phyloP scores from a whole-genome alignment of 2,113 vertebrate genomes.

The Anthoscopus minutus region DNA sequence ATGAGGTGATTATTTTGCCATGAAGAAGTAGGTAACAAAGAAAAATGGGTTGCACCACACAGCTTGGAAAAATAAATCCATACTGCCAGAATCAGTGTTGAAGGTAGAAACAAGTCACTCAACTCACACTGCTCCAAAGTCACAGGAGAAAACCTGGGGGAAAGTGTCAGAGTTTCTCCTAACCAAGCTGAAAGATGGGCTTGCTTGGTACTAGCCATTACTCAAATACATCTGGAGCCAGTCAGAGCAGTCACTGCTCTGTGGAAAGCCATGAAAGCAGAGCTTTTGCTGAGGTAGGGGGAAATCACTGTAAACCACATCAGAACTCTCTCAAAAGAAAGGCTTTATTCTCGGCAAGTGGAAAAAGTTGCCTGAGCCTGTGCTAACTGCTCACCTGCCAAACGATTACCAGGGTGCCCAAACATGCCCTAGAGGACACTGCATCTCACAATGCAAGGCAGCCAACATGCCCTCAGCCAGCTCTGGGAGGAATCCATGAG shows the following conservation, averaged over 20 bases:
- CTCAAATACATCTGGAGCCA: background rate
- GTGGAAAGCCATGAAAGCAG: constrained; percentile 2
- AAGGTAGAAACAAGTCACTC: background rate
- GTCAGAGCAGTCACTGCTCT: background rate
- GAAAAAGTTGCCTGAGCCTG: constrained; percentile 29
- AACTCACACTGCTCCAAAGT: background rate
- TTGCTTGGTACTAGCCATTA: background rate
- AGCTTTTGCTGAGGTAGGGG: constrained; percentile 5
- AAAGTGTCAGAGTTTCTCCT: background rate
- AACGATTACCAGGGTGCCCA: background rate
- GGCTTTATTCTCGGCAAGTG: background rate
- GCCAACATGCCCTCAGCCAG: background rate
- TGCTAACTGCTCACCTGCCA: constrained; percentile 25
- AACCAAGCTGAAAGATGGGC: background rate
- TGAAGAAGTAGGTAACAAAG: background rate
- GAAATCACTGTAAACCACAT: constrained; percentile 24
- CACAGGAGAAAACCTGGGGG: background rate
- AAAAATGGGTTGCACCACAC: background rate
- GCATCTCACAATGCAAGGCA: background rate
- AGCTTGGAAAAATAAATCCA: background rate
- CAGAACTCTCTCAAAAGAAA: background rate
- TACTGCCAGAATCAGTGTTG: background rate
- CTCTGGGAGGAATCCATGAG: background rate
- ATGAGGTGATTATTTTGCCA: background rate
- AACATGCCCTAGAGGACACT: constrained; percentile 33